phyloP scores from a whole-genome alignment of 2,888 invertebrate genomes.

The Cinara cedri region DNA sequence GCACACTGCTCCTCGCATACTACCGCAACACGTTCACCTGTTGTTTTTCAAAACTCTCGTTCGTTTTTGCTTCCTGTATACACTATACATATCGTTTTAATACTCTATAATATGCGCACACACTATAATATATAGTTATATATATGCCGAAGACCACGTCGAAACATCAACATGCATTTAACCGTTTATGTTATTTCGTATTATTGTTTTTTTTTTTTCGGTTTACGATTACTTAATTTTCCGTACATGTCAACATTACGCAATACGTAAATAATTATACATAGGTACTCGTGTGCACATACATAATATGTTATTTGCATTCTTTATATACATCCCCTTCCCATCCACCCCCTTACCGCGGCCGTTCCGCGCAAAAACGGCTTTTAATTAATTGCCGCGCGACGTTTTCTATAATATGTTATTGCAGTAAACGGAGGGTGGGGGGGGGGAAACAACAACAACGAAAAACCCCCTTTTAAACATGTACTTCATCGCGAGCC shows the following conservation, averaged over 20 bases:
- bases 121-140: too few species aligned
- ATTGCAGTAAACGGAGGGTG: too few species aligned
- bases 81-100: not conserved
- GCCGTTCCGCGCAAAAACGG: too few species aligned
- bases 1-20: not conserved
- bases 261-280: not conserved
- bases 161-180: conserved; percentile 41
- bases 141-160: not conserved
- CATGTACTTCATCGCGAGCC: too few species aligned
- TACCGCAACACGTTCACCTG: conserved; percentile 40
- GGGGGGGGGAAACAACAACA: too few species aligned
- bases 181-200: conserved; percentile 12
- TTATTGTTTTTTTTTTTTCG: conserved; percentile 48
- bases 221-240: conserved; percentile 38
- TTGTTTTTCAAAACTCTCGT: conserved; percentile 24
- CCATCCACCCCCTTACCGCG: too few species aligned
- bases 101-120: too few species aligned
- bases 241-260: conserved; percentile 21
- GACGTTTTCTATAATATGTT: too few species aligned
- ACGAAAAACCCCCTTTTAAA: too few species aligned
- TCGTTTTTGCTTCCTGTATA: conserved; percentile 48
- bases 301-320: too few species aligned
- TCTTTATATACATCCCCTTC: too few species aligned
- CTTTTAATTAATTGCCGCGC: too few species aligned
- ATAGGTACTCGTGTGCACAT: not conserved